A percentile compares a stretch with the other conserved stretches of the same genome.
Conservation (phyloP, 2,113 vertebrate species). For the Cynopterus brachyotis region DNA sequence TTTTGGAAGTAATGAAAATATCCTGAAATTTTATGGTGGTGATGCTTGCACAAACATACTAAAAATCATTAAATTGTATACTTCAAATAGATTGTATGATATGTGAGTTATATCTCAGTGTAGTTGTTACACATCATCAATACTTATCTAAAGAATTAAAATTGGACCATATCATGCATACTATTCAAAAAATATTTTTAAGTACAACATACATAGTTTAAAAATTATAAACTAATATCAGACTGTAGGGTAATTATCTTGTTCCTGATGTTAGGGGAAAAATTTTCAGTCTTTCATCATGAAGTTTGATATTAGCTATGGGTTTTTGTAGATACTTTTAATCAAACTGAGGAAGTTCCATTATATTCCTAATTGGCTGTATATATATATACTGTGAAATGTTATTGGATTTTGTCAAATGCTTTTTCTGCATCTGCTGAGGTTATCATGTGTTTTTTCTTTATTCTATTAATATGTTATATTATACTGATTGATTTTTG, state of each 20-base stretch:
- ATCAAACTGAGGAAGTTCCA: background rate
- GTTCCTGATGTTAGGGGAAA: background rate
- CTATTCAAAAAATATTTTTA: slow-evolving; percentile 4
- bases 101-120: background rate
- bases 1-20: background rate
- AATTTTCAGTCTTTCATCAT: background rate
- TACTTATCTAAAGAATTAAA: slow-evolving; percentile 12
- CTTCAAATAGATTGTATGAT: background rate
- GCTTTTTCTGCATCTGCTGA: background rate
- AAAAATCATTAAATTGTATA: background rate
- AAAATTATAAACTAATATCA: slow-evolving; percentile 38
- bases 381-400: too few relatives aligned
- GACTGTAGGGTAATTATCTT: background rate
- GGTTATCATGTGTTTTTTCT: background rate
- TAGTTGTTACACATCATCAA: background rate
- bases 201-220: slow-evolving; percentile 21
- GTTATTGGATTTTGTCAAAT: background rate
- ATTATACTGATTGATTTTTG: background rate
- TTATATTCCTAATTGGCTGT: background rate
- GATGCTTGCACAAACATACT: background rate
- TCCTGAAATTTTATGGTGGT: background rate
- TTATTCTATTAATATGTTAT: background rate
- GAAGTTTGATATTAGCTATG: background rate
- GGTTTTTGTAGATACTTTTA: background rate
- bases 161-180: background rate